Base-by-base conservation (phyloP, 2,797 vertebrate species). In the Enoplosus armatus region DNA sequence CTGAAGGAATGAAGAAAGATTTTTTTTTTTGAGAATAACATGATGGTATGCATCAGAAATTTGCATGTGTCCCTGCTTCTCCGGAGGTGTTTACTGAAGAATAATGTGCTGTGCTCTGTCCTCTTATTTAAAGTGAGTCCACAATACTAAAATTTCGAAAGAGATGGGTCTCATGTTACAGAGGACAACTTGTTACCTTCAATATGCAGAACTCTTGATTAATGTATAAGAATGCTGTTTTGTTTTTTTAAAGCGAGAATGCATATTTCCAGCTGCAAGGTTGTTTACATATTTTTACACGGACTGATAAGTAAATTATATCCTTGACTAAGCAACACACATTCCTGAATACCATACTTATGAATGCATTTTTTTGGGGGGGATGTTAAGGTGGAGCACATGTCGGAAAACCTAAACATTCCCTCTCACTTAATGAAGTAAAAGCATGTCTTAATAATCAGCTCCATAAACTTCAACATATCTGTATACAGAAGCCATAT, bases 241-340 rank as follows among this genome's bases (percentile, higher is more conserved):
- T 66, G 80, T 85, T 86, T 69, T 82, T 85, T 86, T 71, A 63
- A 80, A 90, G 53, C 62, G 0, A 85, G 58, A 77, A 67, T 90
- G 76, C 84, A 66, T 87, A 83, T 90, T 90, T 92, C 85, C 82
- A 90, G 81, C 89, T 92, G 83, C 86, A 90, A 92, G 82, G 87
- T 93, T 88, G 92, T 94, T 92, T 92, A 93, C 89, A 92, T 92
- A 88, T 90, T 93, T 91, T 89, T 90, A 88, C 78, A 85, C 72
- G 6, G 78, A 89, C 84, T 77, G 58, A 88, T 80, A 75, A 84
- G 78, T 85, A 81, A 91, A 85, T 86, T 65, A 86, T 92, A 77
- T 86, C 82, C 85, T 82, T 78, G 61, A 82, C 53, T 71, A 85
- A 85, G 80, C 70, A 71, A 80, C 86, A 86, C 70, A 82, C 92